Conservation (phyloP, 37 sponge, comb jelly and placozoan genomes). For the Beroe ovata region DNA sequence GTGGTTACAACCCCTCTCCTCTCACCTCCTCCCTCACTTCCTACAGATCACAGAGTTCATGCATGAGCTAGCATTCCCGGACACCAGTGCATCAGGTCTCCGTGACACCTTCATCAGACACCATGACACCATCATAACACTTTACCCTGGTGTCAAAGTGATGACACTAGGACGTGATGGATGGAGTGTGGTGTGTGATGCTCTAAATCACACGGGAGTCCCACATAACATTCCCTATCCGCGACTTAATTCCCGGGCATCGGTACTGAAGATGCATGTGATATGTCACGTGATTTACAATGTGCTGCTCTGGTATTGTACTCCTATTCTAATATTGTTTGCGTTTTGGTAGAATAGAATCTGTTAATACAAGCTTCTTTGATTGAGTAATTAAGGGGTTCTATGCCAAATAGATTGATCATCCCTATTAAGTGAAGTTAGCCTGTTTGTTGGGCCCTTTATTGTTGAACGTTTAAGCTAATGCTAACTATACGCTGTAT, state of each 20-base stretch:
- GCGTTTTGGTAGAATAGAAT: too few species aligned
- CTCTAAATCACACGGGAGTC: neutral
- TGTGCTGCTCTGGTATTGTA: neutral
- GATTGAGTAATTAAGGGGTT: too few species aligned
- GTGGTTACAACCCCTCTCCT: neutral
- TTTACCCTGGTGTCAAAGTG: neutral
- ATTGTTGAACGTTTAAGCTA: too few species aligned
- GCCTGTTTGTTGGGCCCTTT: too few species aligned
- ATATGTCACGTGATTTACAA: neutral
- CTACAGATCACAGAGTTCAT: conserved; percentile 11
- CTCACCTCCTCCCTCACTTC: neutral
- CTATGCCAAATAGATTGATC: too few species aligned
- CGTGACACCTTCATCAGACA: neutral
- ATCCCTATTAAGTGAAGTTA: too few species aligned
- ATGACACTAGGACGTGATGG: neutral
- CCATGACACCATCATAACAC: neutral
- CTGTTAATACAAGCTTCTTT: too few species aligned
- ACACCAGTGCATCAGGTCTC: neutral
- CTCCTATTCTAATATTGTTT: neutral
- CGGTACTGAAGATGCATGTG: neutral
- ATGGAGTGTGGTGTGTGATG: neutral
- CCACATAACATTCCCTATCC: neutral
- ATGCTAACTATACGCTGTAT: too few species aligned
- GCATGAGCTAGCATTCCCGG: neutral
- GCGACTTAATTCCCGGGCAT: neutral